A percentile compares a stretch with the other conserved stretches of the same genome.
Conservation (phyloP, 2,797 vertebrate genomes). For the Rhabdomys pumilio region DNA sequence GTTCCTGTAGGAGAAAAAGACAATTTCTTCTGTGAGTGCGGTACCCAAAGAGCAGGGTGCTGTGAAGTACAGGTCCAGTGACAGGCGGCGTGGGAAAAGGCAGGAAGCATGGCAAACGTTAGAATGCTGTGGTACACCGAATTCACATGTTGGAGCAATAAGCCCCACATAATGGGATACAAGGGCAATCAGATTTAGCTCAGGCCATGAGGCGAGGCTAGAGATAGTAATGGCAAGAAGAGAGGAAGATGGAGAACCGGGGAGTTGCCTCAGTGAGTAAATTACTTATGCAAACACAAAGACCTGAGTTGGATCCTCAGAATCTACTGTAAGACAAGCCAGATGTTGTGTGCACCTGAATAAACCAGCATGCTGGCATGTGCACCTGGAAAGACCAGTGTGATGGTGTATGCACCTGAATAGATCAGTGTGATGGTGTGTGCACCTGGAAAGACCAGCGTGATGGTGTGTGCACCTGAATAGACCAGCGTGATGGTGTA, state of each 20-base stretch:
- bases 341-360: background rate
- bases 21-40: slow-evolving; percentile 55
- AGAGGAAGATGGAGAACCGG: background rate
- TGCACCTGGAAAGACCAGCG: background rate
- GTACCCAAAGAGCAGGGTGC: background rate
- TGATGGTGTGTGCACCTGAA: background rate
- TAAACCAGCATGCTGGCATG: background rate
- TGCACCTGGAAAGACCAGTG: background rate
- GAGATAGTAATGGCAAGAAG: background rate
- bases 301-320: background rate
- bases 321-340: background rate
- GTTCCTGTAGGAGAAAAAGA: slow-evolving; percentile 88
- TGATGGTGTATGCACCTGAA: background rate
- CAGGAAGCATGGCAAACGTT: accelerated
- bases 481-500: background rate
- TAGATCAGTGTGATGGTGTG: no score
- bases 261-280: background rate
- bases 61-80: accelerated
- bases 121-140: accelerated
- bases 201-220: background rate
- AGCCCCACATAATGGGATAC: accelerated
- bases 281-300: background rate
- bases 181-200: background rate
- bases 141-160: accelerated
- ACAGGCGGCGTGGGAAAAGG: background rate